Conservation (phyloP, 2,888 invertebrate species). For the Athrips mouffetella region DNA sequence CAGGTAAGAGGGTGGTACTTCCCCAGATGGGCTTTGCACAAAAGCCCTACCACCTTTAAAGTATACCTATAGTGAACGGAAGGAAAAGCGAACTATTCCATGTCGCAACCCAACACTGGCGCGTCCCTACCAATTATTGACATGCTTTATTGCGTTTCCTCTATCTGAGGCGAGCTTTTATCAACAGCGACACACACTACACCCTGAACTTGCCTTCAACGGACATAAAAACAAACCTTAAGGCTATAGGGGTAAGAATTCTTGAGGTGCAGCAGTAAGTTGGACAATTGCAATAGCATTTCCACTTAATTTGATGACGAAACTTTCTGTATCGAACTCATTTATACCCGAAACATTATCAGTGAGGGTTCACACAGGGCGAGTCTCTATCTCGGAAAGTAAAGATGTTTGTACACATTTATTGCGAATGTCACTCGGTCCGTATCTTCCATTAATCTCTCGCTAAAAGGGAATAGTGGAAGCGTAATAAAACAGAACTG, state of each 20-base stretch:
- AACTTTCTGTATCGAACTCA: conserved; percentile 67
- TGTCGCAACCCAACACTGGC: conserved; percentile 34
- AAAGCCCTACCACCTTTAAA: too few species aligned
- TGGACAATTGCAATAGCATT: conserved; percentile 32
- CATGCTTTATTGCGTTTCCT: conserved; percentile 63
- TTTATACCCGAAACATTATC: conserved; percentile 59
- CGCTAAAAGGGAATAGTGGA: conserved; percentile 20
- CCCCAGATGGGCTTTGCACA: too few species aligned
- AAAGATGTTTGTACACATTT: conserved; percentile 39
- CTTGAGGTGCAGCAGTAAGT: not conserved
- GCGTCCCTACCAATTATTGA: conserved; percentile 69
- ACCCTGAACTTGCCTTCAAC: conserved; percentile 1
- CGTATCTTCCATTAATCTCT: conserved; percentile 35
- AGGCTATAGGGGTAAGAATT: conserved; percentile 29
- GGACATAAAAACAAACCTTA: conserved; percentile 13
- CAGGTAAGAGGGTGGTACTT: too few species aligned
- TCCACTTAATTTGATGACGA: conserved; percentile 72
- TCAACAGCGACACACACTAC: conserved; percentile 40
- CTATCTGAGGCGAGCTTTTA: conserved; percentile 54
- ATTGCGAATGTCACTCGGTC: conserved; percentile 34
- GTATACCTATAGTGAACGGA: too few species aligned
- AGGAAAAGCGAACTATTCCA: too few species aligned
- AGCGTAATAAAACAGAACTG: conserved; percentile 24
- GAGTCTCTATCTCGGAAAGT: conserved; percentile 32
- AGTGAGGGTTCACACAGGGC: conserved; percentile 40